These are phyloP conservation scores for Nanger granti DNA, from an alignment of 2,113 vertebrate species.

Conservation along the genomic window DNA sequence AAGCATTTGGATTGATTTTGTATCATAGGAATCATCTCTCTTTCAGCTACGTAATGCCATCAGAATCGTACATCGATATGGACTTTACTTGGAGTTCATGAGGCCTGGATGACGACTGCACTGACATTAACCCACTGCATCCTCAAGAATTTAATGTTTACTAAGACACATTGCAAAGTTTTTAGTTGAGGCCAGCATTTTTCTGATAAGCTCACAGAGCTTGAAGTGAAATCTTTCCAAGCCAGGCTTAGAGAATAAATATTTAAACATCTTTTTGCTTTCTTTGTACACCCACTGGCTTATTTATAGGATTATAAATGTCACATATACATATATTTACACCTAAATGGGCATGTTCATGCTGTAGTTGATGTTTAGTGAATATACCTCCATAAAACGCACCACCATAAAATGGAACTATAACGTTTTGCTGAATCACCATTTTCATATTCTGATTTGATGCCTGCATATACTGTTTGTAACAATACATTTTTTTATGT, in stretches of 20 bases:
- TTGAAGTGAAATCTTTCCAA: constrained; percentile 8
- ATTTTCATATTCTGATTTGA: background rate
- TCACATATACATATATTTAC: constrained; percentile 12
- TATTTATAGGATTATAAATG: constrained; percentile 43
- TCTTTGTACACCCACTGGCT: background rate
- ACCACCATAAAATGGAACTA: background rate
- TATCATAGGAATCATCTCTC: background rate
- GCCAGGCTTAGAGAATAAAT: constrained; percentile 13
- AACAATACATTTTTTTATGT: background rate
- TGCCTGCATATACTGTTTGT: background rate
- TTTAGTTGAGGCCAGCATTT: background rate
- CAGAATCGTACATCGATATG: background rate
- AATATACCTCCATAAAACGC: background rate
- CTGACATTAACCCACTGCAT: background rate
- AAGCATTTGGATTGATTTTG: background rate
- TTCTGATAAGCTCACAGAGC: background rate
- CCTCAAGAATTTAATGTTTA: background rate
- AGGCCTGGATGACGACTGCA: background rate
- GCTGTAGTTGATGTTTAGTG: background rate
- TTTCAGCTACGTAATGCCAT: background rate
- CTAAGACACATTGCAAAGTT: background rate
- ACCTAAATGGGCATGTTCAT: background rate
- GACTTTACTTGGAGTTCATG: background rate
- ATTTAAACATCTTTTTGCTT: constrained; percentile 38
- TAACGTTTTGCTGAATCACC: constrained; percentile 19